Evolutionary conservation across 2,888 invertebrate species (phyloP), one percentile per base, ranked within the genome.

Genomic region (Itoplectis maculator): DNA sequence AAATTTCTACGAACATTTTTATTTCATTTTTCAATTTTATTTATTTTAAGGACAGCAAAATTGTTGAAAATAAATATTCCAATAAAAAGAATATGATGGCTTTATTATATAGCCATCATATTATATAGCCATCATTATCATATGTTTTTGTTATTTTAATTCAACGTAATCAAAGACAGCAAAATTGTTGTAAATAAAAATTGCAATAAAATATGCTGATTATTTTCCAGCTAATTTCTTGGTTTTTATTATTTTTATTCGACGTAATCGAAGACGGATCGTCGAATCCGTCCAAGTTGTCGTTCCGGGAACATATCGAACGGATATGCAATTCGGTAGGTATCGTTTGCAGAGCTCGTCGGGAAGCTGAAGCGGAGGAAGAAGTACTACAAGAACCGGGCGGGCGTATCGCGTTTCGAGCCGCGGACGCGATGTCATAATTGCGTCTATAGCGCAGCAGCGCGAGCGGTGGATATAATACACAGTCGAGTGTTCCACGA

Each of bases 301-400:
- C 47, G 13, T 42, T 61, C 42, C 20, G 54, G 59, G 70, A 78
- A 37, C 15, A 61, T 47, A 49, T 73, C 61, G 73, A 73, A 61
- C 47, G 73, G 47, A 65, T 42, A 35, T 76, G 66, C 29, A 68
- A 66, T 51, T 23, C 4, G 18, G 13, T 3, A n/a, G 73, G 56
- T 78, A 78, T 73, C 61, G 49, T 81, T 78, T 73, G 59, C 51
- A 51, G 54, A 49, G 45, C 35, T 65, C 70, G 49, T 15, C 20
- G n/a, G 42, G 49, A 59, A 54, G 74, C 40, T 35, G 65, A 49
- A 68, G 56, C n/a, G 56, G 75, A 66, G 75, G 66, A 69, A 75
- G 79, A 82, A 82, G 82, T 79, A 47, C 74, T 76, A 79, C 75
- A 76, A 82, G 61, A 79, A 76, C 54, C 45, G 49, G n/a, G n/a